Conservation (phyloP, 2,888 invertebrate genomes). For the Alentia gelatinosa region DNA sequence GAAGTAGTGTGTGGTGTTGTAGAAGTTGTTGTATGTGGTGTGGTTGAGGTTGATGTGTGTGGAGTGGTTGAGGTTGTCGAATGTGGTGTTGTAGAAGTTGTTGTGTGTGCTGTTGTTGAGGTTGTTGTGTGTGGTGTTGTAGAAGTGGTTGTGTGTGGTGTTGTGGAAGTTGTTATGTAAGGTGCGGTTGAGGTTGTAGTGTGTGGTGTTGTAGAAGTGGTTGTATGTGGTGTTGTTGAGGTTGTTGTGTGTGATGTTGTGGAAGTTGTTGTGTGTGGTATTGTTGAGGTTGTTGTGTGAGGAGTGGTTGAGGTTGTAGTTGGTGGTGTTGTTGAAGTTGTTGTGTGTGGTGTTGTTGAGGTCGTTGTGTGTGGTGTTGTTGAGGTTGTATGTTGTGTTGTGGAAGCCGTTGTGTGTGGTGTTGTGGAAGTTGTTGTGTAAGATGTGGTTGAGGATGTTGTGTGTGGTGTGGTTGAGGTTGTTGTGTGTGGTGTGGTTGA, state of each 20-base stretch:
- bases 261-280: not conserved
- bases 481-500: not conserved
- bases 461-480: not conserved
- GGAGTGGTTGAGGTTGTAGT: not conserved
- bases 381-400: too few relatives aligned
- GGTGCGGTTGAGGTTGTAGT: not conserved
- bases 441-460: not conserved
- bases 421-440: not conserved
- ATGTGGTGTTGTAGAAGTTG: not conserved
- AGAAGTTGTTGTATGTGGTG: not conserved
- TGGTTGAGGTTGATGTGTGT: not conserved
- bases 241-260: not conserved
- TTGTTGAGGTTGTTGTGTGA: not conserved
- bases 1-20: not conserved
- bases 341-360: not conserved
- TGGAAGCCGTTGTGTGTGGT: not conserved
- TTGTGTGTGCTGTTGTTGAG: not conserved
- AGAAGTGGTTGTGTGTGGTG: not conserved
- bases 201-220: not conserved
- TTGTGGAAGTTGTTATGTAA: not conserved
- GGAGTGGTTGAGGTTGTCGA: not conserved
- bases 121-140: not conserved
- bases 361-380: too few relatives aligned
- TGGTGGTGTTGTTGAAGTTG: not conserved
- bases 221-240: not conserved